phyloP scores from a whole-genome alignment of 2,113 vertebrate species.

The Microcebus griseorufus region DNA sequence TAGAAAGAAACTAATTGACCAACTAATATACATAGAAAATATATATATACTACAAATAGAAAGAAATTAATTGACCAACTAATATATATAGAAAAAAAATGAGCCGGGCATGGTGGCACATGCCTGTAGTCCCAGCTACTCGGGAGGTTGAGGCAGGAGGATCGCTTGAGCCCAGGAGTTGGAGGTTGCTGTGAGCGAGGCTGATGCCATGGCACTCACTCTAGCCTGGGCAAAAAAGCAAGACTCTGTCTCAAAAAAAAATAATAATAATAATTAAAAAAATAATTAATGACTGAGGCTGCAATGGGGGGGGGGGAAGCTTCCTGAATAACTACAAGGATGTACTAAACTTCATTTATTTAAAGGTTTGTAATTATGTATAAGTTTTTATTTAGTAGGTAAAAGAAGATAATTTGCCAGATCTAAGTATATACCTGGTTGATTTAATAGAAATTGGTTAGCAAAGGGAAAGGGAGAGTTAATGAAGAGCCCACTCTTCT shows the following conservation, averaged over 20 bases:
- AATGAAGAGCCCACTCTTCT: not conserved
- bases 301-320: fast-evolving
- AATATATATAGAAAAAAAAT: too few species aligned
- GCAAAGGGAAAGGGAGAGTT: not conserved
- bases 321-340: not conserved
- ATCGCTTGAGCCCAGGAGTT: too few species aligned
- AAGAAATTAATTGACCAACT: too few species aligned
- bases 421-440: not conserved
- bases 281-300: slow-evolving; percentile 1
- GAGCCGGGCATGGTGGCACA: too few species aligned
- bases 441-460: slow-evolving; percentile 1
- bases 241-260: not conserved
- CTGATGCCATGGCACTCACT: too few species aligned
- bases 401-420: not conserved
- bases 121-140: too few species aligned
- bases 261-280: slow-evolving; percentile 33
- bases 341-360: not conserved
- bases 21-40: too few species aligned
- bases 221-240: too few species aligned
- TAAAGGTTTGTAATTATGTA: not conserved
- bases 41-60: too few species aligned
- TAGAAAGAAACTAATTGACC: too few species aligned
- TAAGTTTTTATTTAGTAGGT: not conserved
- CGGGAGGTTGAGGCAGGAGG: too few species aligned
- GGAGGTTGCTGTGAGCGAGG: too few species aligned